Base-by-base conservation (phyloP, 2,113 vertebrate genomes). In the Heliornis fulica region DNA sequence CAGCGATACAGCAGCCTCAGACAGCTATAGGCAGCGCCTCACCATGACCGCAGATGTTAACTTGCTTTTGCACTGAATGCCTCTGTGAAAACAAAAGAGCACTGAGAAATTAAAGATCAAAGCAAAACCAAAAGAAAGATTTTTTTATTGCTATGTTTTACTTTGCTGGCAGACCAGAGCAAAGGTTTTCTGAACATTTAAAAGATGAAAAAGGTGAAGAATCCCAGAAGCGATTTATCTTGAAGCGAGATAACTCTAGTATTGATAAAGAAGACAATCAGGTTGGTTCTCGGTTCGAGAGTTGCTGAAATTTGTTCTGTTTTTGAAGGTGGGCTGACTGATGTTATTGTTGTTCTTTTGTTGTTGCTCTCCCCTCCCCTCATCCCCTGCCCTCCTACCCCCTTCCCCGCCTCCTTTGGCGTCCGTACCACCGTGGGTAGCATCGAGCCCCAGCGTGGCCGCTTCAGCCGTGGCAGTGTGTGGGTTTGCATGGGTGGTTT, bases 181-280 rank as follows among this genome's bases (percentile, higher is more conserved):
- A 98, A 98, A 98, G 98, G 98, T 98, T 98, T 98, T 98, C 98
- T 97, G 98, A 98, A 98, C 98, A 98, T 98, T 98, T 98, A 98
- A 98, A 98, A 98, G 98, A 98, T 98, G 98, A 98, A 96, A 98
- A 98, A 98, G 96, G 98, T 98, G 98, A 98, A 98, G 98, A 98
- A 97, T 98, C 97, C 97, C 98, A 98, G 98, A 98, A 98, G 98
- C 98, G 98, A 97, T 98, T 98, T 98, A 98, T 98, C 98, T 98
- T 98, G 98, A 98, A 98, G 98, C 98, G 98, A 97, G 98, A 98
- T 98, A 98, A 98, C 98, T 98, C 98, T 98, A 98, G 98, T 98
- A 98, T 98, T 98, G 98, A 98, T 98, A 98, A 98, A 98, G 98
- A 98, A 97, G 98, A 98, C 97, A 97, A 98, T 98, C 98, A 98